Percentiles rank a stretch among this genome's conserved stretches.
Conservation (phyloP, 1,140 invertebrate species). For the Aricia agestis region DNA sequence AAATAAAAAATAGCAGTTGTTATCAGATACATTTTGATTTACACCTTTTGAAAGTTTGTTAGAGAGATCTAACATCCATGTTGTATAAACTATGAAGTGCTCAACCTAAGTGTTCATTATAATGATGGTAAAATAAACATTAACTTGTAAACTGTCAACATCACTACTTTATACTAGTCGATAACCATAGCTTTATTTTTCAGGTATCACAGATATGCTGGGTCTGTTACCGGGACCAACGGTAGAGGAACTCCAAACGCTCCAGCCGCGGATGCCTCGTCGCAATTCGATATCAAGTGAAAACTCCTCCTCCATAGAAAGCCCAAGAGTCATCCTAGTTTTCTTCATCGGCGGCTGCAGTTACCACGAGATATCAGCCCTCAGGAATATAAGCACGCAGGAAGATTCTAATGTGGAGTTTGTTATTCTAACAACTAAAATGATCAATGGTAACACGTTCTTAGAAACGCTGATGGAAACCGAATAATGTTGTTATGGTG, state of each 20-base stretch:
- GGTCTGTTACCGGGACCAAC: conserved; percentile 78
- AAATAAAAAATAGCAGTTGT: too few species aligned
- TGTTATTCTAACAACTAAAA: conserved; percentile 93
- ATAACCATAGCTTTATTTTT: conserved; percentile 27
- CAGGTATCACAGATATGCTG: conserved; percentile 78
- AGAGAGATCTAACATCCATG: too few species aligned
- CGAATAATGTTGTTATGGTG: conserved; percentile 32
- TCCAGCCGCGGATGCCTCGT: conserved; percentile 71
- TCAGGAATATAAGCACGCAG: conserved; percentile 93
- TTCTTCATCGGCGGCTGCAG: conserved; percentile 98
- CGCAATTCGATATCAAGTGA: conserved; percentile 80
- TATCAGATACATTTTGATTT: too few species aligned
- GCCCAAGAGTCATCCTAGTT: conserved; percentile 89
- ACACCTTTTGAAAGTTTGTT: too few species aligned
- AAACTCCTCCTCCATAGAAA: conserved; percentile 80
- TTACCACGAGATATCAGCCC: conserved; percentile 94
- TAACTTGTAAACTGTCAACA: too few species aligned
- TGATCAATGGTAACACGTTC: conserved; percentile 94
- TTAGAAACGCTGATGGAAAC: conserved; percentile 84
- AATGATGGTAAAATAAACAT: too few species aligned
- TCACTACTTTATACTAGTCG: neutral
- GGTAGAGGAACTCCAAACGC: conserved; percentile 78
- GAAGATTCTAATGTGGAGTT: conserved; percentile 96
- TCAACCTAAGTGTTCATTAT: too few species aligned
- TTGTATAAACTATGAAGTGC: too few species aligned